phyloP scores from a whole-genome alignment of 2,113 vertebrate species.

The Lucifuga dentata region DNA sequence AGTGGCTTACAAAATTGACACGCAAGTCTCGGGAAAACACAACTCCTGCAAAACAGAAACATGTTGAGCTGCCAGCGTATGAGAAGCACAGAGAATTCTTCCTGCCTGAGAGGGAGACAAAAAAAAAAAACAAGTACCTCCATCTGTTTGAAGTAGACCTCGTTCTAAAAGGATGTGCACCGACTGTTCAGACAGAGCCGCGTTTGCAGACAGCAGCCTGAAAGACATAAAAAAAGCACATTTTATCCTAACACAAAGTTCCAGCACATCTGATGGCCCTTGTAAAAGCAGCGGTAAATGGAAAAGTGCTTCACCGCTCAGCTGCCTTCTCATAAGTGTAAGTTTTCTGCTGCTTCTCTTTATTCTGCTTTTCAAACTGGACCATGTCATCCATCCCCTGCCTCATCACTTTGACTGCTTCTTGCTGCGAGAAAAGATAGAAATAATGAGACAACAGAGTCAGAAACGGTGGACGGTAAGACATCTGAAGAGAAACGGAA shows the following conservation, averaged over 20 bases:
- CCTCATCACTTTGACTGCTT: conserved; percentile 27
- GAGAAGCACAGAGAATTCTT: conserved; percentile 20
- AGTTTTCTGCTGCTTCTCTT: conserved; percentile 60
- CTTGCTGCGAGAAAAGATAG: conserved; percentile 33
- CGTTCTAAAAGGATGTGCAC: conserved; percentile 84
- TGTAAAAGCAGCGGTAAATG: not conserved
- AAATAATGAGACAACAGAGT: conserved; percentile 16
- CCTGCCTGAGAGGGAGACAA: conserved; percentile 1
- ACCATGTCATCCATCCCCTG: conserved; percentile 71
- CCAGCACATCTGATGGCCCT: no score
- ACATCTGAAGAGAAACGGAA: no score
- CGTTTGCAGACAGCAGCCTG: conserved; percentile 84
- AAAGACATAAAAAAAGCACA: conserved; percentile 45
- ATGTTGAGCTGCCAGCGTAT: conserved; percentile 21
- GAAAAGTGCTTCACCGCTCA: conserved; percentile 56
- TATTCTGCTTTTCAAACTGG: conserved; percentile 66
- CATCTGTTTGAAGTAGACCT: conserved; percentile 79
- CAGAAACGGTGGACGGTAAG: no score
- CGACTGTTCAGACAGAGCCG: conserved; percentile 75
- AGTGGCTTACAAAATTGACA: conserved; percentile 74
- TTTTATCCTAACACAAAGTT: no score
- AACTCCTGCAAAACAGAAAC: conserved; percentile 67
- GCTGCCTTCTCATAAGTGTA: conserved; percentile 75
- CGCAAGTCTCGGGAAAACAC: conserved; percentile 78
- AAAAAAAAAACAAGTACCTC: conserved; percentile 75